These are phyloP conservation scores for Heliothis subflexa DNA, from an alignment of 1,140 invertebrate species.

Conservation along the genomic window DNA sequence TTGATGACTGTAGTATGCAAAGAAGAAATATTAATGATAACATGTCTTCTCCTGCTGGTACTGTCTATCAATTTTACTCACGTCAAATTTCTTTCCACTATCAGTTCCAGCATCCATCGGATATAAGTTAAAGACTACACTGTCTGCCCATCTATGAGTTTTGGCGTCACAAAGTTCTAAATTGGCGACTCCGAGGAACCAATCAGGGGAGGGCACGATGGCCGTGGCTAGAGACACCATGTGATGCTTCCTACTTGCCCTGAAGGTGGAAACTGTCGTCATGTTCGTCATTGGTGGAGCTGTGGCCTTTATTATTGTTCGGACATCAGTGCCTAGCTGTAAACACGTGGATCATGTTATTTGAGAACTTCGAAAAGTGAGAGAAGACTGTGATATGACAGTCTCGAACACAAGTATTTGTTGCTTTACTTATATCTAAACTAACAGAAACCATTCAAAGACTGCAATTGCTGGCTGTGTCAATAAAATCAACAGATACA, in stretches of 20 bases:
- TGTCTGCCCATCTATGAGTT: conserved; percentile 67
- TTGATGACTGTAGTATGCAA: conserved; percentile 66
- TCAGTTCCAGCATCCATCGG: conserved; percentile 80
- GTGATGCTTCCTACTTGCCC: conserved; percentile 67
- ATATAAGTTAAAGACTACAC: conserved; percentile 72
- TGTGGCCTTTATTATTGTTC: conserved; percentile 76
- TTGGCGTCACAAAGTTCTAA: conserved; percentile 72
- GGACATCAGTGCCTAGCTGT: conserved; percentile 69
- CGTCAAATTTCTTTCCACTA: conserved; percentile 75
- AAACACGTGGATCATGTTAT: background rate
- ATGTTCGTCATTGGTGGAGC: conserved; percentile 66
- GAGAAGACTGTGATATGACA: too few relatives aligned
- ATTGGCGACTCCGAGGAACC: conserved; percentile 78
- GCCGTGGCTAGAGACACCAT: conserved; percentile 71
- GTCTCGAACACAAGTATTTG: too few relatives aligned
- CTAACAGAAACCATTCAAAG: too few relatives aligned
- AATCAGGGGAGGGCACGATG: conserved; percentile 77
- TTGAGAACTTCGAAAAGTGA: background rate
- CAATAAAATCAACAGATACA: too few relatives aligned
- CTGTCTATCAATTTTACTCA: conserved; percentile 46
- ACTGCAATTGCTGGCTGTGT: too few relatives aligned
- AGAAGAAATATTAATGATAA: background rate
- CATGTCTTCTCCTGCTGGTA: too few relatives aligned
- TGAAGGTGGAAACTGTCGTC: conserved; percentile 68
- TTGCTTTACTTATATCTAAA: too few relatives aligned